Percentiles rank a stretch among this genome's conserved stretches.
These are phyloP conservation scores for Peromyscus attwateri DNA, from an alignment of 2,797 vertebrate species.

Conservation along the genomic window DNA sequence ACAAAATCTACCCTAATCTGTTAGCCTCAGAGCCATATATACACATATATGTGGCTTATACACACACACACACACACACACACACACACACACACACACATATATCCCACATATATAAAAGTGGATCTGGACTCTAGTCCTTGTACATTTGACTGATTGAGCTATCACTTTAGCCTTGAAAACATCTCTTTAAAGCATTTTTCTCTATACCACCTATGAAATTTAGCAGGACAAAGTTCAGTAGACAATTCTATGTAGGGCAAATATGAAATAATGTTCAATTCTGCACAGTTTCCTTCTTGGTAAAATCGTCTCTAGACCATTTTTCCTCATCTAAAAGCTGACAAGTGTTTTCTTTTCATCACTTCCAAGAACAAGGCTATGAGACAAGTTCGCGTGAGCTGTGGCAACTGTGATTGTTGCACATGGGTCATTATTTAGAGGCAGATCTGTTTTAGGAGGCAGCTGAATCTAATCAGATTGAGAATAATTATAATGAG, in stretches of 20 bases:
- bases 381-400: slow-evolving; percentile 61
- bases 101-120: neutral
- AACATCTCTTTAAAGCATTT: neutral
- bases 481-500: slow-evolving; percentile 73
- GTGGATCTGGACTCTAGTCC: neutral
- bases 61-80: too few species aligned
- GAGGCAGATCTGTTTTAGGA: slow-evolving; percentile 78
- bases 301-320: neutral
- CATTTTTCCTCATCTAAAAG: neutral
- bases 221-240: neutral
- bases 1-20: neutral
- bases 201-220: neutral
- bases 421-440: slow-evolving; percentile 81
- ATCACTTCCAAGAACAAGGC: neutral
- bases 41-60: neutral
- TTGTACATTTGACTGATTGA: neutral
- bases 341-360: neutral
- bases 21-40: neutral
- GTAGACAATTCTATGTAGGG: neutral
- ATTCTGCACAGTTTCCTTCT: neutral
- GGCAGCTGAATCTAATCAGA: slow-evolving; percentile 81
- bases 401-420: slow-evolving; percentile 76
- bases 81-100: neutral
- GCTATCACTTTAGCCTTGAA: neutral
- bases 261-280: slow-evolving; percentile 44